These are phyloP conservation scores for Condylostylus longicornis DNA, from an alignment of 1,140 invertebrate species.

Conservation along the genomic window DNA sequence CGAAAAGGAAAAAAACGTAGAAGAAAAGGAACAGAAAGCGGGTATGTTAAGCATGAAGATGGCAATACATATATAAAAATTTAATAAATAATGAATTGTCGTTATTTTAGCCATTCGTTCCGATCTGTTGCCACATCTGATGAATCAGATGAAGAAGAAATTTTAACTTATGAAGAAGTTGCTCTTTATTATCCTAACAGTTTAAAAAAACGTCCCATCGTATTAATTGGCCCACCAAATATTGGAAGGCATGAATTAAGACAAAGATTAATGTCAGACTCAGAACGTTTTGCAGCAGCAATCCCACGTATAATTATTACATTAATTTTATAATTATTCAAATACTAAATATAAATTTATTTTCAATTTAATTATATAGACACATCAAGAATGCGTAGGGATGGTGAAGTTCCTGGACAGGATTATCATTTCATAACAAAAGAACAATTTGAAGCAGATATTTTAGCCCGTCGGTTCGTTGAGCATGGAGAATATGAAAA, in stretches of 20 bases:
- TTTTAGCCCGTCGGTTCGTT: slow-evolving; percentile 82
- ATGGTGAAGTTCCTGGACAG: slow-evolving; percentile 84
- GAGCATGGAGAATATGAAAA: slow-evolving; percentile 97
- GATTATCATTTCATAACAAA: slow-evolving; percentile 95
- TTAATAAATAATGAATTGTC: too few species aligned
- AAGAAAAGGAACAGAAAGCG: slow-evolving; percentile 72
- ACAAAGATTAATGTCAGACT: slow-evolving; percentile 89
- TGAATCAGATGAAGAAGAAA: slow-evolving; percentile 78
- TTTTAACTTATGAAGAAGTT: slow-evolving; percentile 93
- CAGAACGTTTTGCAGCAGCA: slow-evolving; percentile 85
- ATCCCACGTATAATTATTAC: too few species aligned
- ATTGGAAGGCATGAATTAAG: slow-evolving; percentile 92
- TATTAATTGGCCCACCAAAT: slow-evolving; percentile 94
- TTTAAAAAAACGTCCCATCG: slow-evolving; percentile 87
- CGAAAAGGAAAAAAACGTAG: slow-evolving; percentile 79
- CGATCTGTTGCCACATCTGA: slow-evolving; percentile 60
- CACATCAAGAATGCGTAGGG: slow-evolving; percentile 81
- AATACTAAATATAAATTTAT: too few species aligned
- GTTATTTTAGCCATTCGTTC: too few species aligned
- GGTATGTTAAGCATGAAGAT: too few species aligned
- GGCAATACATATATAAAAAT: too few species aligned
- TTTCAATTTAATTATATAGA: too few species aligned
- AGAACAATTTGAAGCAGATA: slow-evolving; percentile 87
- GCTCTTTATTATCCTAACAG: slow-evolving; percentile 87
- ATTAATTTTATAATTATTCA: slow-evolving; percentile 26